phyloP scores from a whole-genome alignment of 2,797 vertebrate genomes.

The Acanthis flammea region DNA sequence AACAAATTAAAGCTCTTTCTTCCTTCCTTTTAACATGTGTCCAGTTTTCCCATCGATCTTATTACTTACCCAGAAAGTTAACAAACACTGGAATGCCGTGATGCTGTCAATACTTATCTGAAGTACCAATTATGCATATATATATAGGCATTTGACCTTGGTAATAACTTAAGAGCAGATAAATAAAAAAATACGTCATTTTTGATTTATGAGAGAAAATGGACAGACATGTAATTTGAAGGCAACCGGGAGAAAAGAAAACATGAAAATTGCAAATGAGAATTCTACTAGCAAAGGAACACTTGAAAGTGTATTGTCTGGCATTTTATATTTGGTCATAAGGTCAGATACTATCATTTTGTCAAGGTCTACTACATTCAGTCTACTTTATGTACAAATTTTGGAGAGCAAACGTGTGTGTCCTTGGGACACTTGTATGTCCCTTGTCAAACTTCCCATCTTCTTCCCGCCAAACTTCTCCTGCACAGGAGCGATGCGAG shows the following conservation, averaged over 20 bases:
- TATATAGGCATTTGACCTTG: neutral
- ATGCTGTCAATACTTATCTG: neutral
- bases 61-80: neutral
- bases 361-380: neutral
- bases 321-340: neutral
- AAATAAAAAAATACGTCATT: neutral
- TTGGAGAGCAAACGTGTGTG: fast-evolving
- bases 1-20: neutral
- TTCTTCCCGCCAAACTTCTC: neutral
- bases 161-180: neutral
- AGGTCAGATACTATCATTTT: neutral
- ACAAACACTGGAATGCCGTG: neutral
- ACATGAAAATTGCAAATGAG: neutral
- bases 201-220: neutral
- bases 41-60: neutral
- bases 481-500: neutral
- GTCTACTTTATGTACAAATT: neutral
- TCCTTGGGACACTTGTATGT: neutral
- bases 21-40: neutral
- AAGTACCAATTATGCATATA: neutral
- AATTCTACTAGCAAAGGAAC: neutral
- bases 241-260: neutral
- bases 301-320: neutral
- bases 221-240: neutral
- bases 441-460: neutral